Base-by-base conservation (phyloP, 2,888 invertebrate genomes). In the Volucella zonaria region DNA sequence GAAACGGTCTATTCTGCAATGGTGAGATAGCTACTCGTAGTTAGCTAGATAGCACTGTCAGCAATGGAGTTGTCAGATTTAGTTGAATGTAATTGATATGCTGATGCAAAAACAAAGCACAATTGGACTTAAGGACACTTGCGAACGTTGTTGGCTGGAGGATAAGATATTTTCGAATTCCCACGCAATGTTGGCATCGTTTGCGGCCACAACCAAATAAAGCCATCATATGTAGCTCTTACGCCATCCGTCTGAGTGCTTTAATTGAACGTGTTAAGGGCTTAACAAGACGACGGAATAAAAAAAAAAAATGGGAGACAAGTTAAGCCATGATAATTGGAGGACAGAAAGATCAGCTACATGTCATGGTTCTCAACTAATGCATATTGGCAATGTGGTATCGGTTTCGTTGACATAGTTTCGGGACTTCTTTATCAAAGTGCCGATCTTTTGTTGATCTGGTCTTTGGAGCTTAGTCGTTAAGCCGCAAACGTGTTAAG, bases 281-380 rank as follows among this genome's bases (percentile, higher is more conserved):
- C 18, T 40, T 66, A 9, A n/a, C 42, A n/a, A 23, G 18, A 23
- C 51, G 31, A 31, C 31, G 6, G 31, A 6, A 4, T 31, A 52
- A 23, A 54, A 31, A 15, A 14, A 52, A 23, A 54, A 31, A 15
- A 14, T 10, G 11, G 15, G 1, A 58, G 8, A 51, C 54, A 43
- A 52, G 66, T 23, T 42, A 12, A 51, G 42, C 42, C 40, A 10
- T 10, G 4, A 15, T 42, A 23, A 59, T 54, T 62, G 61, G 31
- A 61, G 51, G 71, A 8, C 61, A 23, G 31, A 61, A 31, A 73
- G 42, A 42, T 23, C 14, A 73, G 42, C 45, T 15, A n/a, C 52
- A 31, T 73, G 62, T 73, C 73, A 73, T 52, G 73, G 73, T 62
- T 73, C 47, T 73, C 52, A 45, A 62, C 15, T 43, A 11, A 45